A percentile compares a stretch with the other conserved stretches of the same genome.
Conservation (phyloP, 2,797 vertebrate species). For the Microctenopoma steveboyesi region DNA sequence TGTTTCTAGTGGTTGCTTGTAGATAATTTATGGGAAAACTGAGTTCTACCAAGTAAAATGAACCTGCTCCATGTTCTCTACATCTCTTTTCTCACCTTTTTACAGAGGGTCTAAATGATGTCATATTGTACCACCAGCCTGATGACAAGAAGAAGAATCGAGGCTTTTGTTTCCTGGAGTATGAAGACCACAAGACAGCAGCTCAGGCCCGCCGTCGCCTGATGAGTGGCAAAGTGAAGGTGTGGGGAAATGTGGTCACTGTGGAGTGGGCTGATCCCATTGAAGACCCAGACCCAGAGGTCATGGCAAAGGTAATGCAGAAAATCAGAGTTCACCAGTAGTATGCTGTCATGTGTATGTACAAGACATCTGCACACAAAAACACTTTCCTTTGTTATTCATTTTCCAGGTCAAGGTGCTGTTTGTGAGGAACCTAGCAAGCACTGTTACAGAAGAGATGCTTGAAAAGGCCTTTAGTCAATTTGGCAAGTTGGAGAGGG, state of each 20-base stretch:
- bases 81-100: slow-evolving; percentile 1
- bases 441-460: slow-evolving; percentile 97
- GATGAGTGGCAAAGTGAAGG: slow-evolving; percentile 99
- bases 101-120: slow-evolving; percentile 97
- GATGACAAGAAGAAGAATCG: slow-evolving; percentile 99
- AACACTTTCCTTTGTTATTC: slow-evolving; percentile 8
- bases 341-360: background rate
- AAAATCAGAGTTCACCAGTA: background rate
- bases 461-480: slow-evolving; percentile 98
- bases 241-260: slow-evolving; percentile 98
- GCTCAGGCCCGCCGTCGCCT: slow-evolving; percentile 96
- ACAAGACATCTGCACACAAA: background rate
- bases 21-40: background rate
- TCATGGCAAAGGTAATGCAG: slow-evolving; percentile 95
- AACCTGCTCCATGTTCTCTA: slow-evolving; percentile 1
- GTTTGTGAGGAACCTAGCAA: slow-evolving; percentile 97
- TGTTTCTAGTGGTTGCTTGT: background rate
- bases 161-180: slow-evolving; percentile 98
- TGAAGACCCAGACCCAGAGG: slow-evolving; percentile 98
- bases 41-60: background rate
- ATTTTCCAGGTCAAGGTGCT: slow-evolving; percentile 92
- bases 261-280: slow-evolving; percentile 99
- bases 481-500: slow-evolving; percentile 96
- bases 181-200: slow-evolving; percentile 99
- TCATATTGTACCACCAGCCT: slow-evolving; percentile 99